Evolutionary conservation across 2,888 invertebrate genomes (phyloP), one percentile per base, ranked within the genome.

Genomic region (Agrochola macilenta): DNA sequence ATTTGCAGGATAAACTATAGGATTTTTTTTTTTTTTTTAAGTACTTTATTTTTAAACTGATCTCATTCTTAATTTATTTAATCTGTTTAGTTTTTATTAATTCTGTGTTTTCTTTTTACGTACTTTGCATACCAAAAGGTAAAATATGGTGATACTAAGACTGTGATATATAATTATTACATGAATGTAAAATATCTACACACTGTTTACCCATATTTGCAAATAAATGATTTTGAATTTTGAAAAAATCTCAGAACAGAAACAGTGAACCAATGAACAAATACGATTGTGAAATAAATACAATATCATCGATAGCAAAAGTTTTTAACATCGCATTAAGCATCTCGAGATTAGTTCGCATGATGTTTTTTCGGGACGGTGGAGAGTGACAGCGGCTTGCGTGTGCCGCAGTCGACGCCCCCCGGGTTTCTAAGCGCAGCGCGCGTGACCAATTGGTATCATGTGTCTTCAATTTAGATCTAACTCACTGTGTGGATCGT

Each of bases 391-490:
- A 93, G 91, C 90, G 77, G 73, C 88, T 93, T 90, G 95, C 95
- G 95, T 95, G 95, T 79, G 82, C 81, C 84, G 84, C 92, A 93
- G 94, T 93, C 94, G 95, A 93, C 94, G 95, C 94, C 95, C 95
- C 92, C 91, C 80, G 82, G 93, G 93, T 95, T 94, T 94, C 95
- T 93, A 93, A 87, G 92, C 88, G 89, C 93, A 93, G 84, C 91
- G 90, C 92, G 95, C 95, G 95, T 95, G 95, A 95, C 94, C 93
- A 93, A 93, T 93, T 92, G 89, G 89, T 92, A 92, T 92, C 89
- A 92, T 91, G 91, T 91, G 91, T 90, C 92, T 92, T 92, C 90
- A 90, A 92, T 93, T 92, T 90, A 91, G 89, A 92, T 90, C 87
- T 89, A 88, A 88, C 86, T 86, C 88, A 85, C 80, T 87, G 77